phyloP scores from a whole-genome alignment of 2,797 vertebrate species.

The Phrynocephalus forsythii region DNA sequence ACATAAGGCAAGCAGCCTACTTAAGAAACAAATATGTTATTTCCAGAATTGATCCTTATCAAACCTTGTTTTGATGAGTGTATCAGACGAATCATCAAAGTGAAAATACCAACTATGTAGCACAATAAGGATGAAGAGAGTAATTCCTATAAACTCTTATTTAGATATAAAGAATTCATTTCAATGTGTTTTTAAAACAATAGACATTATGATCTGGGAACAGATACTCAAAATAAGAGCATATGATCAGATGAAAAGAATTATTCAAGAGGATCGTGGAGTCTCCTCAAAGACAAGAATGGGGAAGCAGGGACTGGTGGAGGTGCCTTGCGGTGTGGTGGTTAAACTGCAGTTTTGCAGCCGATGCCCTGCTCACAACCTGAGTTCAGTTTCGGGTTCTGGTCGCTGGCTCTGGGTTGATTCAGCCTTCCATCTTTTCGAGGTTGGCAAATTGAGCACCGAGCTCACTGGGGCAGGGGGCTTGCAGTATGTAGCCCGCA shows the following conservation, averaged over 20 bases:
- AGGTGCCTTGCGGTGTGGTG: no score
- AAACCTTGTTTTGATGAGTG: neutral
- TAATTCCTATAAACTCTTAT: neutral
- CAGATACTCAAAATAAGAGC: neutral
- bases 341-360: no score
- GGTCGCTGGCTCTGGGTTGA: no score
- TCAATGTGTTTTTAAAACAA: neutral
- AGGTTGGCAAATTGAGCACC: no score
- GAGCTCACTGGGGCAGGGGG: no score
- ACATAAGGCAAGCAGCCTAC: neutral
- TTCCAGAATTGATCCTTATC: neutral
- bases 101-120: constrained; percentile 8
- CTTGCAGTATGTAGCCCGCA: no score
- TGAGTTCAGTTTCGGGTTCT: no score
- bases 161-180: neutral
- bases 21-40: neutral
- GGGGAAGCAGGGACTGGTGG: neutral
- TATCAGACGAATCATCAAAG: neutral
- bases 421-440: no score
- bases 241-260: neutral
- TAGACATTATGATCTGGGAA: neutral
- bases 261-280: no score
- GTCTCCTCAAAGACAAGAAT: neutral
- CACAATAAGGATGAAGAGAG: neutral
- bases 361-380: no score